phyloP scores from a whole-genome alignment of 2,797 vertebrate genomes.

The Jordanella pulchra region DNA sequence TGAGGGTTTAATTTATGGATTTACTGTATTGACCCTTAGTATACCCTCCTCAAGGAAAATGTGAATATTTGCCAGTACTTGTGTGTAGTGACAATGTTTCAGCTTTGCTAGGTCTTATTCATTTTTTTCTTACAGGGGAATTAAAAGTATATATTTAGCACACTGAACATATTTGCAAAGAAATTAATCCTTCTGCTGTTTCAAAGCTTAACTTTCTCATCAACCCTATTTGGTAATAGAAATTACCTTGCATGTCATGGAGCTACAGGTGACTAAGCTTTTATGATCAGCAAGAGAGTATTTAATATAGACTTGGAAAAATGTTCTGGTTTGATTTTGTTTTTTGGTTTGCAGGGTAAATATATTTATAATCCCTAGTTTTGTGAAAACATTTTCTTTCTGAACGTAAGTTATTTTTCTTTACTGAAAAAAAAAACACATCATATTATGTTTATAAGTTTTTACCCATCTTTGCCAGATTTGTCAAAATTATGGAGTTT shows the following conservation, averaged over 20 bases:
- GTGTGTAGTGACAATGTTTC: neutral
- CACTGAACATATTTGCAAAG: too few species aligned
- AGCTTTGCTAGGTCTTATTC: neutral
- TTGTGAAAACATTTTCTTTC: neutral
- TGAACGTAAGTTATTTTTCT: neutral
- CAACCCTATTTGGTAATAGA: too few species aligned
- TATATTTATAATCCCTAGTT: neutral
- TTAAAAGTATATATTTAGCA: too few species aligned
- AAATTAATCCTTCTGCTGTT: too few species aligned
- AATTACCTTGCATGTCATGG: too few species aligned
- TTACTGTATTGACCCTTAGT: conserved; percentile 51
- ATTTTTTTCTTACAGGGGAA: neutral
- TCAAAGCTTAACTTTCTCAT: too few species aligned
- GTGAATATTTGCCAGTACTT: conserved; percentile 10
- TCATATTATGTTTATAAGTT: neutral
- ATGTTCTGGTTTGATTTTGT: neutral
- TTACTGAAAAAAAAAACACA: neutral
- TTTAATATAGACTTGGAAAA: neutral
- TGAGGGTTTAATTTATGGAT: conserved; percentile 44
- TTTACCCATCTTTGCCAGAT: neutral
- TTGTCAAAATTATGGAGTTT: neutral
- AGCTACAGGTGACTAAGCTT: neutral
- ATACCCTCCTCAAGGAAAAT: conserved; percentile 41
- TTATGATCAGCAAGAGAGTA: neutral
- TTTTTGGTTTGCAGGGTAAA: neutral